These are phyloP conservation scores for Drosophila serrata DNA, from an alignment of 1,140 invertebrate genomes.

Conservation along the genomic window DNA sequence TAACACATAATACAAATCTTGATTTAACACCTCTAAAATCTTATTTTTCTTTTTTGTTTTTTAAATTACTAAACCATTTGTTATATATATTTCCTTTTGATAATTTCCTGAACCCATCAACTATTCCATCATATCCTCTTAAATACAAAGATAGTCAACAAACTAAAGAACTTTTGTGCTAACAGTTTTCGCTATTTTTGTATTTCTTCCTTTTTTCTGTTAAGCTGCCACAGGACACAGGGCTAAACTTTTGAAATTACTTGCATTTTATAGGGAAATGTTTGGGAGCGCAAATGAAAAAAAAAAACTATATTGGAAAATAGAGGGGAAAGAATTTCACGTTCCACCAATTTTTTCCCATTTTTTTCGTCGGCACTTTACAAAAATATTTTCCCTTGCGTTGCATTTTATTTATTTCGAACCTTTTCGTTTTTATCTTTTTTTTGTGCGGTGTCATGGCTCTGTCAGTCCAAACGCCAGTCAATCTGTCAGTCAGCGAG, in stretches of 20 bases:
- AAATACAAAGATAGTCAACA: background rate
- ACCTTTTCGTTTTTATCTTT: slow-evolving; percentile 58
- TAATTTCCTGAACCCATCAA: too few relatives aligned
- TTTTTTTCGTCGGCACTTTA: slow-evolving; percentile 16
- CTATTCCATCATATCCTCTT: slow-evolving; percentile 12
- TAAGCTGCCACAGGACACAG: slow-evolving; percentile 58
- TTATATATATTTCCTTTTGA: too few relatives aligned
- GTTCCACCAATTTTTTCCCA: background rate
- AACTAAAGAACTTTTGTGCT: slow-evolving; percentile 61
- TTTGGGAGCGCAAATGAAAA: background rate
- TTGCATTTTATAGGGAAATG: slow-evolving; percentile 67
- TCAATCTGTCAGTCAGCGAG: slow-evolving; percentile 80
- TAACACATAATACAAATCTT: too few relatives aligned
- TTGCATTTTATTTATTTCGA: slow-evolving; percentile 41
- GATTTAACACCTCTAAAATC: too few relatives aligned
- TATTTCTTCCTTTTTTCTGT: slow-evolving; percentile 42
- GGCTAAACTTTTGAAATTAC: slow-evolving; percentile 75
- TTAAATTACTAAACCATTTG: too few relatives aligned
- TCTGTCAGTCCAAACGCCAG: slow-evolving; percentile 73
- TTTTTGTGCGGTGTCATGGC: slow-evolving; percentile 72
- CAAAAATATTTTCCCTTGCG: slow-evolving; percentile 40
- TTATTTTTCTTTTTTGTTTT: too few relatives aligned
- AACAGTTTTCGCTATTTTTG: slow-evolving; percentile 63
- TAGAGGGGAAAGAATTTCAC: slow-evolving; percentile 23
- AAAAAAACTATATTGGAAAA: slow-evolving; percentile 56